Base-by-base conservation (phyloP, 2,113 vertebrate species). In the Sorex fumeus region DNA sequence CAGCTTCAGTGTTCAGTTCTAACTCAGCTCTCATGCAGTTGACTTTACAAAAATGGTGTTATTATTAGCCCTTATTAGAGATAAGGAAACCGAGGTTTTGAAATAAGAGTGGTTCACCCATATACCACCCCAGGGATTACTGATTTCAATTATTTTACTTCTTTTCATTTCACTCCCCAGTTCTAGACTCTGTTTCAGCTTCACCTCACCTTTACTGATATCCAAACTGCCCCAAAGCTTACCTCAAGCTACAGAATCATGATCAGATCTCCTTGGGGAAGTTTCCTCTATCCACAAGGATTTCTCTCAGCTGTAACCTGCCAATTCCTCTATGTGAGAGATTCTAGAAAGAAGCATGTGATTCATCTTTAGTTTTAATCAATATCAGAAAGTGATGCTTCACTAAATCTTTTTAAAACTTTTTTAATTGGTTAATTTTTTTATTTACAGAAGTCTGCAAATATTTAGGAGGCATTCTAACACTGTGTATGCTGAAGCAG, bases 381-480 rank as follows among this genome's bases (percentile, higher is more conserved):
- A 11, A 0, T 47, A 40, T 50, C 57, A 30, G 28, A 9, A 60
- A 30, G 4, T 40, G n/a, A 47, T 57, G 9, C 32, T 21, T 57
- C 45, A 40, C 6, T 76, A 77, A 30, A 10, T 43, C 36, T n/a
- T 69, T 71, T 76, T n/a, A n/a, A 57, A 19, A 76, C 53, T 64
- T 25, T 25, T 23, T 25, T 34, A 15, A n/a, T n/a, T n/a, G n/a
- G n/a, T n/a, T n/a, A n/a, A n/a, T n/a, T n/a, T n/a, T n/a, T n/a
- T n/a, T n/a, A 27, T 4, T 43, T 70, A 84, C 5, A 83, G 79
- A 79, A 53, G 32, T 12, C 8, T 21, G 66, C 67, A 94, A 92
- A 92, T 92, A n/a, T 81, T 94, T 90, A 76, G 75, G 64, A 87
- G 84, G 45, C 13, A 30, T 72, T 81, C 53, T 85, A 78, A 81